A percentile compares a stretch with the other conserved stretches of the same genome.
phyloP scores from a whole-genome alignment of 2,888 invertebrate species.

The Mayetiola destructor region DNA sequence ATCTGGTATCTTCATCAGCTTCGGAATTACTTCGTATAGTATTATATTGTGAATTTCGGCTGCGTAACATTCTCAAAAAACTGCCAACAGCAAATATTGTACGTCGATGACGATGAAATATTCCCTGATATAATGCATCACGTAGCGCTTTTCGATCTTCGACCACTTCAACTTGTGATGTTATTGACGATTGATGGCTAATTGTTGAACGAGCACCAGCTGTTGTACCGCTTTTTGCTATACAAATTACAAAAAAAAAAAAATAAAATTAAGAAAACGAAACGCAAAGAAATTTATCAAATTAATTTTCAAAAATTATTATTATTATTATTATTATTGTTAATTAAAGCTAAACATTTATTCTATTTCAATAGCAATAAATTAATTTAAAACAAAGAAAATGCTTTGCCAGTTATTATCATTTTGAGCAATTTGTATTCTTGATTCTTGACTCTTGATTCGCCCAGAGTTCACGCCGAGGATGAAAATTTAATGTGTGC shows the following conservation, averaged over 20 bases:
- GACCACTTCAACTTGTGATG: constrained; percentile 45
- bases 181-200: constrained; percentile 45
- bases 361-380: too few relatives aligned
- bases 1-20: constrained; percentile 36
- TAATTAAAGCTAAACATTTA: too few relatives aligned
- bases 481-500: too few relatives aligned
- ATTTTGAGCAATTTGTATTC: too few relatives aligned
- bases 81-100: constrained; percentile 63
- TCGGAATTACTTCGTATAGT: constrained; percentile 45
- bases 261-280: not conserved
- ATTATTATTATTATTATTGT: too few relatives aligned
- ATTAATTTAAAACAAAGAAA: too few relatives aligned
- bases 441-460: too few relatives aligned
- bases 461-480: too few relatives aligned
- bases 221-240: constrained; percentile 10
- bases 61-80: constrained; percentile 56
- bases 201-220: constrained; percentile 23
- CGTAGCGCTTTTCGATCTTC: constrained; percentile 54
- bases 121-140: constrained; percentile 61
- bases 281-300: not conserved
- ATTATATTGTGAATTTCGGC: constrained; percentile 61
- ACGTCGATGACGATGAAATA: constrained; percentile 59
- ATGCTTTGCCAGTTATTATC: too few relatives aligned
- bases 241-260: not conserved
- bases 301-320: not conserved